Base-by-base conservation (phyloP, 1,140 invertebrate species). In the Drosophila lowei region DNA sequence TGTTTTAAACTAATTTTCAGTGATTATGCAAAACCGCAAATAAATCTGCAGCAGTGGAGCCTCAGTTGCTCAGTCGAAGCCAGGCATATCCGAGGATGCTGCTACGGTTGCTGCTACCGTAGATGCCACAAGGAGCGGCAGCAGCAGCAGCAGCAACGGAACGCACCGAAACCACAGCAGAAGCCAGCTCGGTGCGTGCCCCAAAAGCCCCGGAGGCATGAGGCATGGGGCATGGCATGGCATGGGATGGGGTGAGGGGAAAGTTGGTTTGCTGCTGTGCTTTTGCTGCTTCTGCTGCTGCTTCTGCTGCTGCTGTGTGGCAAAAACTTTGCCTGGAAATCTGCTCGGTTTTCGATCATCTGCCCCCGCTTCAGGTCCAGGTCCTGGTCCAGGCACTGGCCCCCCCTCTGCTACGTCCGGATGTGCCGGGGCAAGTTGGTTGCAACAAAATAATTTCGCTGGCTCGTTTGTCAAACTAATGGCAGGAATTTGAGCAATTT, bases 11-110 rank as follows among this genome's bases (percentile, higher is more conserved):
- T 86, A 85, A 86, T 85, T 85, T 86, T 65, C 77, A 81, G 81
- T 86, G 81, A 88, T 88, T 86, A 86, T 86, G 81, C 83, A 86
- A 86, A 86, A 75, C 83, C 81, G 79, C 81, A 88, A 86, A 86
- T 86, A 86, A 88, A 86, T 88, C 81, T 86, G 77, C 83, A 78
- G 80, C 77, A 81, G 75, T 77, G 81, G 70, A 79, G 67, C 30
- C 74, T 21, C 30, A 6, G 23, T 25, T 5, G 23, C 23, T 25
- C 47, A 80, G 70, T 57, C 79, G 48, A 63, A 53, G 58, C 50
- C 48, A 46, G 49, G 50, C 61, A 47, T 50, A 42, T 38, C 58
- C 44, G 42, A 42, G 42, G 49, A 44, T 30, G 28, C 28, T 30
- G 28, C 28, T 23, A 23, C 21, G 21, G 21, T 23, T 23, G 21